Percentiles rank a stretch among this genome's conserved stretches.
These are phyloP conservation scores for Diphyllodes magnificus DNA, from an alignment of 2,113 vertebrate species.

Conservation along the genomic window DNA sequence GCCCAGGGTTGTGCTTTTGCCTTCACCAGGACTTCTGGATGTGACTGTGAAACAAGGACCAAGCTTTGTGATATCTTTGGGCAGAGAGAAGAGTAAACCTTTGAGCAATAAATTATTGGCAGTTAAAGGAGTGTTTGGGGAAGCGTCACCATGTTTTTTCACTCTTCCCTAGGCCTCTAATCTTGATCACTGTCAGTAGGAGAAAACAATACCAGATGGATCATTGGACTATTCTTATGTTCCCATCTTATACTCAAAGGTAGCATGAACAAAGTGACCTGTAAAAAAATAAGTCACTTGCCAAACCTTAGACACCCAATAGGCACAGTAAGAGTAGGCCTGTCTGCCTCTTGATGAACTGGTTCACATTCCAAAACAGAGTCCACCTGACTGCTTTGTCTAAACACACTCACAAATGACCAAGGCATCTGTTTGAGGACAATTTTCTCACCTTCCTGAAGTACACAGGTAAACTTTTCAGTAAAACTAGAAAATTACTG, in stretches of 20 bases:
- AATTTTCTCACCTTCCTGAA: background rate
- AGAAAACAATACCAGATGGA: background rate
- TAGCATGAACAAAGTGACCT: background rate
- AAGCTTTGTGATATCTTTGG: background rate
- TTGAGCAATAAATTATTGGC: background rate
- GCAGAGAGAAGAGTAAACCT: background rate
- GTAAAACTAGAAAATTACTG: background rate
- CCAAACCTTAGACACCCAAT: background rate
- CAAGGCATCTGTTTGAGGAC: background rate
- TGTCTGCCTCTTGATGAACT: background rate
- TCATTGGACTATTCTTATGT: background rate
- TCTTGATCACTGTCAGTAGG: background rate
- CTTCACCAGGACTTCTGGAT: background rate
- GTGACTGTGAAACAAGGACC: background rate
- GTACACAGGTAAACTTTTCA: background rate
- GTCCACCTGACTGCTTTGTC: background rate
- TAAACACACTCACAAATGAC: background rate
- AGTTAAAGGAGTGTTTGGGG: background rate
- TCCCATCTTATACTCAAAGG: background rate
- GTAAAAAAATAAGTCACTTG: background rate
- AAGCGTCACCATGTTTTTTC: background rate
- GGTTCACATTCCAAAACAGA: background rate
- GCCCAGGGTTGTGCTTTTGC: background rate
- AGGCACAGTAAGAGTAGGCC: rapidly evolving
- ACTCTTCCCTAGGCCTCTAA: background rate